These are phyloP conservation scores for Dermochelys coriacea DNA, from an alignment of 2,797 vertebrate genomes.

Conservation along the genomic window DNA sequence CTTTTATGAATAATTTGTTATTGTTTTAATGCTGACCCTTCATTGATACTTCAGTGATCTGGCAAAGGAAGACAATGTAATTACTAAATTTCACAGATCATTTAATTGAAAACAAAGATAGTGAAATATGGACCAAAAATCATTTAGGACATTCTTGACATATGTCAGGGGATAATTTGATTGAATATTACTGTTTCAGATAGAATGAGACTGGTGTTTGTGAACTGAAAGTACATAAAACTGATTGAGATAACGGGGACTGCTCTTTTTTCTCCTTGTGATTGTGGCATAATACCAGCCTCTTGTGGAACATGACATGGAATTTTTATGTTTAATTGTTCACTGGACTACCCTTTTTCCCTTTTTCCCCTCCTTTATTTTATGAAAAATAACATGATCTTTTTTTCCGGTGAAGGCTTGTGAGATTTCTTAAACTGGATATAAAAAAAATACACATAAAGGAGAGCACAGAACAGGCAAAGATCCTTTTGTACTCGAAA, in stretches of 20 bases:
- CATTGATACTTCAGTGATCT: constrained; percentile 70
- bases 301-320: accelerated
- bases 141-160: constrained; percentile 54
- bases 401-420: neutral
- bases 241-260: neutral
- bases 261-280: neutral
- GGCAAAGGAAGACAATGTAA: constrained; percentile 69
- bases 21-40: constrained; percentile 70
- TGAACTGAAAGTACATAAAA: constrained; percentile 59
- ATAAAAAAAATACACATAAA: neutral
- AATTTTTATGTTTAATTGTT: neutral
- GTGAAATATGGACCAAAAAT: constrained; percentile 72
- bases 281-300: accelerated
- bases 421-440: neutral
- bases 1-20: constrained; percentile 79
- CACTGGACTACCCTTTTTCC: neutral
- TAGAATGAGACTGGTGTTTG: constrained; percentile 62
- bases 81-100: constrained; percentile 74
- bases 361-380: neutral
- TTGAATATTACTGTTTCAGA: constrained; percentile 65
- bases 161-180: constrained; percentile 59
- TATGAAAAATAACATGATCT: neutral
- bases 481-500: neutral
- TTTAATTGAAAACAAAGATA: constrained; percentile 79
- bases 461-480: neutral